Evolutionary conservation across 2,888 invertebrate species (phyloP).

Genomic region (Candidula unifasciata): DNA sequence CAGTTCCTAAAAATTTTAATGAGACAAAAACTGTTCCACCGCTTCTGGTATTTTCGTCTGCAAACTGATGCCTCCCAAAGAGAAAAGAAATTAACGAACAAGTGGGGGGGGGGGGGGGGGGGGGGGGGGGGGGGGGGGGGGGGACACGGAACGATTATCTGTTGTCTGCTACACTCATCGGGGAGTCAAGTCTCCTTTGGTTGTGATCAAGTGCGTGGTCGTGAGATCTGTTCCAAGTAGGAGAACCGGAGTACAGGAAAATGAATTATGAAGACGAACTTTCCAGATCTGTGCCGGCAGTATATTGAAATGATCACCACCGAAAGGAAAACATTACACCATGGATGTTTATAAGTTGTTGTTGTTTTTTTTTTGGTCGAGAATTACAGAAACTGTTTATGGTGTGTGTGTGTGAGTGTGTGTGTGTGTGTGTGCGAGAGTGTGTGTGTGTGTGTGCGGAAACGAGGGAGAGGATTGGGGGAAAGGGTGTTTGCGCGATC

Average conservation of each 20-base stretch:
- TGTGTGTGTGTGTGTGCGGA: too few relatives aligned
- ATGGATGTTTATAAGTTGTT: not conserved
- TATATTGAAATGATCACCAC: too few relatives aligned
- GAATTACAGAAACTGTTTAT: not conserved
- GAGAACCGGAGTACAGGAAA: not conserved
- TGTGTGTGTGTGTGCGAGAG: too few relatives aligned
- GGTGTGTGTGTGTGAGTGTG: too few relatives aligned
- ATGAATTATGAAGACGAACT: conserved; percentile 14
- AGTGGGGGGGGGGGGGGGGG: too few relatives aligned
- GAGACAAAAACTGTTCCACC: not conserved
- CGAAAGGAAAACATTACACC: not conserved
- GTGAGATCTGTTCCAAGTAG: not conserved
- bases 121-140: too few relatives aligned
- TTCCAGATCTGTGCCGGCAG: not conserved
- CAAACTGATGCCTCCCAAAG: conserved; percentile 7
- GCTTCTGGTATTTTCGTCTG: not conserved
- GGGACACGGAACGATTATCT: not conserved
- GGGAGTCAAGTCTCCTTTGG: not conserved
- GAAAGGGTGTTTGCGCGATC: too few relatives aligned
- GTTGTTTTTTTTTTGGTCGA: not conserved
- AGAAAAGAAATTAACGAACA: not conserved
- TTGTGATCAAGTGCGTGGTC: conserved; percentile 15
- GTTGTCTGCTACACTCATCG: conserved; percentile 29
- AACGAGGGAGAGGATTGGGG: too few relatives aligned
- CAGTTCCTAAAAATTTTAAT: conserved; percentile 29